Evolutionary conservation across 2,888 invertebrate species (phyloP).

Genomic region (Erebia aethiops): DNA sequence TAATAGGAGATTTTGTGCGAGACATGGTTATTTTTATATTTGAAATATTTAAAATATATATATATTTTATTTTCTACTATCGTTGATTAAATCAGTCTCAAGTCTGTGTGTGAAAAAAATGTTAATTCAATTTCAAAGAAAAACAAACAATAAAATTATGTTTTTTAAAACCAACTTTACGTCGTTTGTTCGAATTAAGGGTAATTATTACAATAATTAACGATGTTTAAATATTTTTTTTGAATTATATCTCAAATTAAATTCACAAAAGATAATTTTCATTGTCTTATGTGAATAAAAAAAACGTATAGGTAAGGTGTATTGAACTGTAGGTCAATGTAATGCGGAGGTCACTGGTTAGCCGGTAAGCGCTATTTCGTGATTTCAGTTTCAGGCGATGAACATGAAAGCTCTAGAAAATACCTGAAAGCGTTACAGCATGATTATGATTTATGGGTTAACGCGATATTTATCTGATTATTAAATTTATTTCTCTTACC

Average conservation of each 20-base stretch:
- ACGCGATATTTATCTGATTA: conserved; percentile 1
- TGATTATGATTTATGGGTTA: conserved; percentile 7
- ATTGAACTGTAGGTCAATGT: conserved; percentile 58
- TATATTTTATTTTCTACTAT: background rate
- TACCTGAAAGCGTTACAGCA: conserved; percentile 5
- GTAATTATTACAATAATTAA: conserved; percentile 5
- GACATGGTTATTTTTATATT: background rate
- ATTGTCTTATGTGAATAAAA: conserved; percentile 6
- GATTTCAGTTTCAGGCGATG: conserved; percentile 47
- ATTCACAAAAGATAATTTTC: background rate
- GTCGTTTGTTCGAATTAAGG: background rate
- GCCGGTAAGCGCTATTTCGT: conserved; percentile 34
- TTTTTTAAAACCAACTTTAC: background rate
- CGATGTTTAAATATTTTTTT: background rate
- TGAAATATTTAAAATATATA: background rate
- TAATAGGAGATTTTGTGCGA: background rate
- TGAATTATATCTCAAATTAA: background rate
- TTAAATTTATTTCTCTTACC: conserved; percentile 1
- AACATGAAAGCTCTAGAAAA: conserved; percentile 34
- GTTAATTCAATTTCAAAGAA: background rate
- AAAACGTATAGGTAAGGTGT: conserved; percentile 44
- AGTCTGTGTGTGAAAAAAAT: conserved; percentile 1
- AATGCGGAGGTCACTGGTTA: conserved; percentile 49
- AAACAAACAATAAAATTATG: background rate
- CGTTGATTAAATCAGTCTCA: background rate